phyloP scores from a whole-genome alignment of 2,888 invertebrate species.

The Acanthosepion esculentum region DNA sequence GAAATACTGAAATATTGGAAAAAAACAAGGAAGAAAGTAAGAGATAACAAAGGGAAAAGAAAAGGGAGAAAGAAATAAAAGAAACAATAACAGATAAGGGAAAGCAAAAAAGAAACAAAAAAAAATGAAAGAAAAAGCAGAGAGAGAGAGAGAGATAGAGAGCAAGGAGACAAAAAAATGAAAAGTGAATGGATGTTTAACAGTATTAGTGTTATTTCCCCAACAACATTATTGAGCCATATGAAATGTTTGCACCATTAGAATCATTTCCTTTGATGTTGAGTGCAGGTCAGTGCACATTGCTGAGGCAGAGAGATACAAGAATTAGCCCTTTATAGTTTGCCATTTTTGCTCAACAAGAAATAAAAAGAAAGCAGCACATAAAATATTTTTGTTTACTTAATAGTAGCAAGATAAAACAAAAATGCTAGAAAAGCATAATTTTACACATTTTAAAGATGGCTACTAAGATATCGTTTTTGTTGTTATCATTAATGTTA shows the following conservation, averaged over 20 bases:
- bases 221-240: not conserved
- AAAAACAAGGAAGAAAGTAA: too few relatives aligned
- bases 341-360: not conserved
- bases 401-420: not conserved
- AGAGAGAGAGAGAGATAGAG: not conserved
- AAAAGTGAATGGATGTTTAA: not conserved
- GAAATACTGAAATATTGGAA: too few relatives aligned
- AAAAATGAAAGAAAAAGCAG: not conserved
- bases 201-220: not conserved
- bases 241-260: constrained; percentile 16
- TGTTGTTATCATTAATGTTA: not conserved
- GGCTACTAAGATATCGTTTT: not conserved
- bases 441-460: not conserved
- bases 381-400: not conserved
- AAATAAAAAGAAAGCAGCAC: not conserved
- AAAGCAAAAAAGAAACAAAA: not conserved
- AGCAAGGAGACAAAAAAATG: not conserved
- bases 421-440: not conserved
- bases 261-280: not conserved
- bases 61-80: too few relatives aligned
- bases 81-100: not conserved
- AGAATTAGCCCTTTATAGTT: not conserved
- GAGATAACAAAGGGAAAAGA: too few relatives aligned
- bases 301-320: not conserved
- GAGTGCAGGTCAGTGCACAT: not conserved